These are phyloP conservation scores for Drosophila subsilvestris DNA, from an alignment of 2,888 invertebrate genomes.

Conservation along the genomic window DNA sequence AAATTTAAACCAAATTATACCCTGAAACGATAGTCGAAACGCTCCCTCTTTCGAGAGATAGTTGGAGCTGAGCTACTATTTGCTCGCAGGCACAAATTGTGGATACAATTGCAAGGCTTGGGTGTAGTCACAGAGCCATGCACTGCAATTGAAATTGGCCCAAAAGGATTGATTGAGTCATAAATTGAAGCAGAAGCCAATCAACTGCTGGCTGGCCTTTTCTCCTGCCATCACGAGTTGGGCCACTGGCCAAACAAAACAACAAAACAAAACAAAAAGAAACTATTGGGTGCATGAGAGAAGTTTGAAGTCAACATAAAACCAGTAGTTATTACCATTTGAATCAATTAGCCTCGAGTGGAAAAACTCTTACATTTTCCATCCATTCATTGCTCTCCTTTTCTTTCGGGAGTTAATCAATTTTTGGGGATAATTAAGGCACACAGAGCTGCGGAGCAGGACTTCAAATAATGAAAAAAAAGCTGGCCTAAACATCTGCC, in stretches of 20 bases:
- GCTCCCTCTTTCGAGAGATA: constrained; percentile 1
- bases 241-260: constrained; percentile 35
- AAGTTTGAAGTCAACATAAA: constrained; percentile 53
- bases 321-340: constrained; percentile 63
- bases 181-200: constrained; percentile 39
- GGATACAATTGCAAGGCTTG: constrained; percentile 24
- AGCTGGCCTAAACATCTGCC: constrained; percentile 23
- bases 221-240: constrained; percentile 56
- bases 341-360: constrained; percentile 53
- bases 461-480: constrained; percentile 59
- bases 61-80: constrained; percentile 38
- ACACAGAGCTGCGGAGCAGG: constrained; percentile 45
- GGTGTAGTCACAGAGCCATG: constrained; percentile 24
- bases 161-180: constrained; percentile 45
- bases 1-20: constrained; percentile 42
- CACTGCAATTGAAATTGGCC: constrained; percentile 34
- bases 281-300: constrained; percentile 24
- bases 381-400: constrained; percentile 9
- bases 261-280: constrained; percentile 23
- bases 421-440: constrained; percentile 61
- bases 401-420: constrained; percentile 57
- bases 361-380: constrained; percentile 21
- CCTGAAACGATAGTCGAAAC: constrained; percentile 29
- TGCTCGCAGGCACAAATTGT: constrained; percentile 16
- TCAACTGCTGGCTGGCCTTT: constrained; percentile 22